Evolutionary conservation across 2,888 invertebrate species (phyloP).

Genomic region (Amphipyra tragopoginis): DNA sequence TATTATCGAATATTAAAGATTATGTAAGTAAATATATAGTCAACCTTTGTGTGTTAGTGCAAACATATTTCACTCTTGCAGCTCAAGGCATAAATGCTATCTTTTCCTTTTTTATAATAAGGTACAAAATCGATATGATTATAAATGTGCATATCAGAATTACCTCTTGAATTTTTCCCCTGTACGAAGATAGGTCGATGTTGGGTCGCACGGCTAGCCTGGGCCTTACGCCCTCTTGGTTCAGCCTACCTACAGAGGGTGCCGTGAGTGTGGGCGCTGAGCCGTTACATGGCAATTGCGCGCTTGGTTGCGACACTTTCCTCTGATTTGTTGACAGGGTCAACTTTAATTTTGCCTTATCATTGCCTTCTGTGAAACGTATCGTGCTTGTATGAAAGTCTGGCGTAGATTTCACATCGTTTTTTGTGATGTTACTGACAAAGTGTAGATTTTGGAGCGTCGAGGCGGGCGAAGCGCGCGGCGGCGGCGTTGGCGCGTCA

Average conservation of each 20-base stretch:
- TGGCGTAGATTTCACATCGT: constrained; percentile 70
- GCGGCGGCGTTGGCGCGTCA: constrained; percentile 83
- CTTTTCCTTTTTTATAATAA: constrained; percentile 71
- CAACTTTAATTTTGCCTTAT: constrained; percentile 82
- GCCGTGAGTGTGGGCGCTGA: constrained; percentile 60
- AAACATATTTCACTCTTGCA: constrained; percentile 71
- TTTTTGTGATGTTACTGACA: constrained; percentile 84
- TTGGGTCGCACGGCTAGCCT: constrained; percentile 50
- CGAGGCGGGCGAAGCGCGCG: constrained; percentile 70
- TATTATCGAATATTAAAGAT: constrained; percentile 32
- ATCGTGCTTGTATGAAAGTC: constrained; percentile 87
- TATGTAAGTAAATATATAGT: constrained; percentile 47
- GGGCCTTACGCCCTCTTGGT: constrained; percentile 59
- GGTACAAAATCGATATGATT: constrained; percentile 80
- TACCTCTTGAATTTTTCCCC: constrained; percentile 81
- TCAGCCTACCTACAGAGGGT: constrained; percentile 61
- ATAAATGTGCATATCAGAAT: constrained; percentile 84
- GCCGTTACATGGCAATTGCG: constrained; percentile 67
- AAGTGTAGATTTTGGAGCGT: constrained; percentile 75
- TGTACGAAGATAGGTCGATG: constrained; percentile 61
- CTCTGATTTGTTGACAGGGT: constrained; percentile 80
- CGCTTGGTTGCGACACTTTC: constrained; percentile 64
- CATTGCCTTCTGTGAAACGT: constrained; percentile 80
- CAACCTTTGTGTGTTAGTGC: constrained; percentile 74
- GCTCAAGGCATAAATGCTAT: constrained; percentile 67